phyloP scores from a whole-genome alignment of 92 coral and sea anemone species.

The Chrysogorgia sp. region DNA sequence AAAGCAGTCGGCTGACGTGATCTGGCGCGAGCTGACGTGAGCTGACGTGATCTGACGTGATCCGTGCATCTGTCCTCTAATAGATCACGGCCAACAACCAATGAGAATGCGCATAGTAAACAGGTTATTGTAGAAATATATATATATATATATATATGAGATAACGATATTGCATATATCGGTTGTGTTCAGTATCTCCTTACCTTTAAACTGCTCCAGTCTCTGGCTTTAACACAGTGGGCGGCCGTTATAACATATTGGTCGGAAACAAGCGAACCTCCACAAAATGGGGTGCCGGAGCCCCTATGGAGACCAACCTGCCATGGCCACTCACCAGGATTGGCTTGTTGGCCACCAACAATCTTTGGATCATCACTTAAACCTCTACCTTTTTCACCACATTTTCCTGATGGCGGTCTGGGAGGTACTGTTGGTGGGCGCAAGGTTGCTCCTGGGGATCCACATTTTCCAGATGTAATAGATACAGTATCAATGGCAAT shows the following conservation, averaged over 20 bases:
- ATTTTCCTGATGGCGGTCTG: slow-evolving; percentile 22
- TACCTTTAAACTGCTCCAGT: slow-evolving; percentile 37
- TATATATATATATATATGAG: too few species aligned
- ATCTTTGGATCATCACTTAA: slow-evolving; percentile 31
- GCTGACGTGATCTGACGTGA: too few species aligned
- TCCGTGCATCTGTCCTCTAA: too few species aligned
- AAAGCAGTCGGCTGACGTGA: too few species aligned
- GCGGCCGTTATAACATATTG: slow-evolving; percentile 79
- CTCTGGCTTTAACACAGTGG: slow-evolving; percentile 65
- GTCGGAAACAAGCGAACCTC: slow-evolving; percentile 80
- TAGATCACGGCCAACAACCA: too few species aligned
- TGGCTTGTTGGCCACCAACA: slow-evolving; percentile 69
- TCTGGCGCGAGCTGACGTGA: too few species aligned
- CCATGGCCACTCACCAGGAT: slow-evolving; percentile 96
- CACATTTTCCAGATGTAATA: slow-evolving; percentile 16
- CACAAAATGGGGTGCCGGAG: slow-evolving; percentile 83
- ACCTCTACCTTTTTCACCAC: slow-evolving; percentile 33
- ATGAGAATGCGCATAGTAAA: too few species aligned
- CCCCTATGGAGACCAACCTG: slow-evolving; percentile 75
- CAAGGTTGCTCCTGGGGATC: neutral
- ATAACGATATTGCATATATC: too few species aligned
- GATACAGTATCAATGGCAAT: slow-evolving; percentile 28
- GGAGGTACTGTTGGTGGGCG: neutral
- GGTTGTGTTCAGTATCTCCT: too few species aligned
- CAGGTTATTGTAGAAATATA: too few species aligned